These are phyloP conservation scores for Nemoura dubitans DNA, from an alignment of 2,888 invertebrate genomes.

Conservation along the genomic window DNA sequence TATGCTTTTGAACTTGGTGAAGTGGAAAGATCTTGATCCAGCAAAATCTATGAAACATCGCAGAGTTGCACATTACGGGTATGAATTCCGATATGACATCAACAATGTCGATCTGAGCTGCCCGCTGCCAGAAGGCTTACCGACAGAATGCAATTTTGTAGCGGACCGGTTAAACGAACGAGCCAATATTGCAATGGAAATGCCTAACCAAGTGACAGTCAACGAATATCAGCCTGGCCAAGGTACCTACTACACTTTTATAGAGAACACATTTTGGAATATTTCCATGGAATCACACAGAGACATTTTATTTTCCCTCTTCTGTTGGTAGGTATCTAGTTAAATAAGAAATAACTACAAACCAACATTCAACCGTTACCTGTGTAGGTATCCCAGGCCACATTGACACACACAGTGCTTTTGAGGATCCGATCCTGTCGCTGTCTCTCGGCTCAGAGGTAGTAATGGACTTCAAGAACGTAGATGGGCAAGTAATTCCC, in stretches of 20 bases:
- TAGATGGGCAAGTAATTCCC: constrained; percentile 66
- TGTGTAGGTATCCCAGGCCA: constrained; percentile 89
- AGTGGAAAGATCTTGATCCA: constrained; percentile 59
- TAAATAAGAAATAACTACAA: neutral
- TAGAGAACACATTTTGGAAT: too few species aligned
- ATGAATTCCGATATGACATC: constrained; percentile 86
- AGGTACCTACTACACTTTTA: constrained; percentile 62
- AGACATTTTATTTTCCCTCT: neutral
- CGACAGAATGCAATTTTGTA: constrained; percentile 73
- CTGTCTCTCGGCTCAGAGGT: constrained; percentile 83
- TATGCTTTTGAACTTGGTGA: constrained; percentile 67
- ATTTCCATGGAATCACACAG: too few species aligned
- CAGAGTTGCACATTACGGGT: constrained; percentile 90
- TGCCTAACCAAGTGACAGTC: constrained; percentile 85
- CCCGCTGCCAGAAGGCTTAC: constrained; percentile 75
- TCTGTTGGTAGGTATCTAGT: neutral
- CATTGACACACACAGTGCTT: constrained; percentile 94
- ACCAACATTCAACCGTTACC: neutral
- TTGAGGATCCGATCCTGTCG: constrained; percentile 87
- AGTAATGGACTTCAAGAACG: constrained; percentile 88
- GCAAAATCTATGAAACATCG: constrained; percentile 74
- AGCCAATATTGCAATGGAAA: constrained; percentile 55
- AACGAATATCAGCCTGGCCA: constrained; percentile 87
- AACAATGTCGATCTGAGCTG: constrained; percentile 82
- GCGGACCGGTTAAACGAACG: constrained; percentile 66